Percentiles rank a stretch among this genome's conserved stretches.
Conservation (phyloP, 2,888 invertebrate genomes). For the Cephus pygmeus region DNA sequence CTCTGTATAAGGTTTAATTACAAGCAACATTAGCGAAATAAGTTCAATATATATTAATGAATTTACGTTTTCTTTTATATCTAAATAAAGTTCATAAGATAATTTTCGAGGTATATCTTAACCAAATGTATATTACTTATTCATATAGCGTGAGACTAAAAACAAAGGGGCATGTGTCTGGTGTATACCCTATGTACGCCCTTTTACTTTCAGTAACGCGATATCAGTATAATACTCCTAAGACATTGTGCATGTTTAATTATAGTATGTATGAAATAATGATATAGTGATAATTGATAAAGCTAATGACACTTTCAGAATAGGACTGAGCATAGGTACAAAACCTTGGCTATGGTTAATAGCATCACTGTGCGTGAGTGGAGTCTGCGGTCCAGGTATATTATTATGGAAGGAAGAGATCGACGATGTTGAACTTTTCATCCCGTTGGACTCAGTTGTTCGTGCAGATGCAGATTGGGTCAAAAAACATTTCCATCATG, state of each 20-base stretch:
- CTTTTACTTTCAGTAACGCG: too few species aligned
- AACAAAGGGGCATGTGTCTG: too few species aligned
- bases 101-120: too few species aligned
- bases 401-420: constrained; percentile 58
- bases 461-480: constrained; percentile 59
- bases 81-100: too few species aligned
- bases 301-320: constrained; percentile 31
- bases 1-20: too few species aligned
- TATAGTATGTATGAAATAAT: background rate
- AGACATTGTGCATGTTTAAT: background rate
- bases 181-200: too few species aligned
- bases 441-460: constrained; percentile 55
- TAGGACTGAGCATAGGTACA: constrained; percentile 53
- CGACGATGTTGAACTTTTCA: constrained; percentile 59
- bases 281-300: background rate
- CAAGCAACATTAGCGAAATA: too few species aligned
- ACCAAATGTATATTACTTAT: too few species aligned
- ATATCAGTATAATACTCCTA: background rate
- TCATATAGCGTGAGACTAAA: too few species aligned
- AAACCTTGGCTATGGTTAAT: constrained; percentile 56
- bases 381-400: constrained; percentile 54
- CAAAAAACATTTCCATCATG: constrained; percentile 57
- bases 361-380: constrained; percentile 46
- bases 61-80: too few species aligned
- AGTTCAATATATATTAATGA: too few species aligned